A percentile compares a stretch with the other conserved stretches of the same genome.
Evolutionary conservation across 2,888 invertebrate species (phyloP).

Genomic region (Latrodectus hesperus): DNA sequence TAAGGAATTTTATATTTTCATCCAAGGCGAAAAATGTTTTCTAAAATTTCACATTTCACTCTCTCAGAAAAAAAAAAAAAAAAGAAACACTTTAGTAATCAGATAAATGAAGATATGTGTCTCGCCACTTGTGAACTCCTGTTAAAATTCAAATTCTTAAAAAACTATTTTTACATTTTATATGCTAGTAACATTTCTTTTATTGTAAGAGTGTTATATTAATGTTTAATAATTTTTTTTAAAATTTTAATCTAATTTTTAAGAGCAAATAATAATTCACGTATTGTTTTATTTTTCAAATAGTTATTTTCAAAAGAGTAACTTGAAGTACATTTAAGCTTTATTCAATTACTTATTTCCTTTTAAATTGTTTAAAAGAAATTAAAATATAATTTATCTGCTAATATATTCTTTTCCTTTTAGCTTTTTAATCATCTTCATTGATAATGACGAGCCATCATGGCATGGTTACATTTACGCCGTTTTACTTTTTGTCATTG

Average conservation of each 20-base stretch:
- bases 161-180: too few relatives aligned
- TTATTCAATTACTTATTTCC: neutral
- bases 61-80: too few relatives aligned
- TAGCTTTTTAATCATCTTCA: slow-evolving; percentile 43
- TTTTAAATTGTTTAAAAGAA: neutral
- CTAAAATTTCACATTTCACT: too few relatives aligned
- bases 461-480: slow-evolving; percentile 77
- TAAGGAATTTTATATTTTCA: too few relatives aligned
- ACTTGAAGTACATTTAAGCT: neutral
- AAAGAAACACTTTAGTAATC: too few relatives aligned
- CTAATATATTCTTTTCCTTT: neutral
- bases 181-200: too few relatives aligned
- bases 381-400: neutral
- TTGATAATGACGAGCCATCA: slow-evolving; percentile 67
- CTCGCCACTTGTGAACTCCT: too few relatives aligned
- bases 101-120: too few relatives aligned
- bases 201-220: neutral
- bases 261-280: neutral
- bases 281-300: neutral
- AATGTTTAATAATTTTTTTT: neutral
- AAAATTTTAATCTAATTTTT: neutral
- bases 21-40: too few relatives aligned
- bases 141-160: too few relatives aligned
- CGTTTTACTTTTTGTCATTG: slow-evolving; percentile 74
- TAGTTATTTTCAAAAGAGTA: neutral